Evolutionary conservation across 2,888 invertebrate species (phyloP).

Genomic region (Lamproptera curius): DNA sequence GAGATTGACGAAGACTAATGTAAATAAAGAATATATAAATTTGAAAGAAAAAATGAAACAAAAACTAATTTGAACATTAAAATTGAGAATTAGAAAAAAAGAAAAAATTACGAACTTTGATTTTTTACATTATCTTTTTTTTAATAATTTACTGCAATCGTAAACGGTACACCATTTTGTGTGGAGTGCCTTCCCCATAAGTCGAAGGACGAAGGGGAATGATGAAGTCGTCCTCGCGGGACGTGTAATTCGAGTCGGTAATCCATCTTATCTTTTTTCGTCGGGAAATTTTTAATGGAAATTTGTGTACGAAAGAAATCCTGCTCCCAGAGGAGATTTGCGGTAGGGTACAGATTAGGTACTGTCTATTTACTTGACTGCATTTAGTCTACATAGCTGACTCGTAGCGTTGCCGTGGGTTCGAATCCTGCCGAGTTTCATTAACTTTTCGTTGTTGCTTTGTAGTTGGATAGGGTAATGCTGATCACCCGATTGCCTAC

Average conservation of each 20-base stretch:
- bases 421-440: not conserved
- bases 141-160: not conserved
- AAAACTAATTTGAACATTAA: not conserved
- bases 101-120: not conserved
- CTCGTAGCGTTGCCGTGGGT: not conserved
- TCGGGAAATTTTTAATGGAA: constrained; percentile 65
- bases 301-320: constrained; percentile 62
- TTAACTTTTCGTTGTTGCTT: too few species aligned
- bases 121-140: not conserved
- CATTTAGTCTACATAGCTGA: too few species aligned
- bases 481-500: too few species aligned
- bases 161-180: constrained; percentile 6
- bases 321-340: constrained; percentile 41
- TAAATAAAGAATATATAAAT: too few species aligned
- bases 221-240: constrained; percentile 56
- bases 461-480: too few species aligned
- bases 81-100: not conserved
- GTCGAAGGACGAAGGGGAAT: constrained; percentile 48
- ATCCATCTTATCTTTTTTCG: constrained; percentile 74
- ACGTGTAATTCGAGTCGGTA: constrained; percentile 62
- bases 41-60: not conserved
- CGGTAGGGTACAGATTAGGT: constrained; percentile 24
- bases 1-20: too few species aligned
- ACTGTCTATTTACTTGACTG: not conserved
- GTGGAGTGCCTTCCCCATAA: constrained; percentile 26